A percentile compares a stretch with the other conserved stretches of the same genome.
Conservation (phyloP, 2,888 invertebrate genomes). For the Drosophila neutralis region DNA sequence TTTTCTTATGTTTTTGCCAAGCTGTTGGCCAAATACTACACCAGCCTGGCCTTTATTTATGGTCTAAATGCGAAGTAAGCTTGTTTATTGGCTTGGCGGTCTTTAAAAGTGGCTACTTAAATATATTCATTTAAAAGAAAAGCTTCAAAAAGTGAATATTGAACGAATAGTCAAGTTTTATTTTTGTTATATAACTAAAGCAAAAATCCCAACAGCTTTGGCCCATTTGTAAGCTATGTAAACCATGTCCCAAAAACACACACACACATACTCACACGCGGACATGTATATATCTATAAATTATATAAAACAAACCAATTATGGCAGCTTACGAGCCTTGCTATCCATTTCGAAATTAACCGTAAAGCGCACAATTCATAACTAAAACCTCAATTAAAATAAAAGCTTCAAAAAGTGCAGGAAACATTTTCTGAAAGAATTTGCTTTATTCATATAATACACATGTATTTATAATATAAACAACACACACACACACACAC, state of each 20-base stretch:
- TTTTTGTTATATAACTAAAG: conserved; percentile 10
- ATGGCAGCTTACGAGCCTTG: conserved; percentile 48
- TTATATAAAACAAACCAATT: conserved; percentile 50
- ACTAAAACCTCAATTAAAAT: conserved; percentile 69
- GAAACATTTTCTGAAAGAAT: conserved; percentile 39
- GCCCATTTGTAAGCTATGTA: conserved; percentile 21
- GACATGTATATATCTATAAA: background rate
- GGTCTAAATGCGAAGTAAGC: conserved; percentile 54
- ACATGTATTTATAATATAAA: conserved; percentile 10
- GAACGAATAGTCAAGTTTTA: background rate
- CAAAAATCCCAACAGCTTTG: conserved; percentile 29
- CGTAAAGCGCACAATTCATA: conserved; percentile 55
- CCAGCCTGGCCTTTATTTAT: conserved; percentile 62
- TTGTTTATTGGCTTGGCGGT: conserved; percentile 36
- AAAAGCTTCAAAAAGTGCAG: conserved; percentile 35
- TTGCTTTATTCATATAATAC: background rate
- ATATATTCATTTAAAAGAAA: conserved; percentile 2
- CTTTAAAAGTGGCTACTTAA: conserved; percentile 28
- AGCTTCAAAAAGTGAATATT: background rate
- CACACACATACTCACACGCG: background rate
- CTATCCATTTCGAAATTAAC: conserved; percentile 58
- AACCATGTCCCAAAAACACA: background rate
- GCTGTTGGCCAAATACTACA: conserved; percentile 49
- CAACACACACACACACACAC: conserved; percentile 10
- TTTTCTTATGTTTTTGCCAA: conserved; percentile 62